Base-by-base conservation (phyloP, 2,797 vertebrate genomes). In the Danio aesculapii region DNA sequence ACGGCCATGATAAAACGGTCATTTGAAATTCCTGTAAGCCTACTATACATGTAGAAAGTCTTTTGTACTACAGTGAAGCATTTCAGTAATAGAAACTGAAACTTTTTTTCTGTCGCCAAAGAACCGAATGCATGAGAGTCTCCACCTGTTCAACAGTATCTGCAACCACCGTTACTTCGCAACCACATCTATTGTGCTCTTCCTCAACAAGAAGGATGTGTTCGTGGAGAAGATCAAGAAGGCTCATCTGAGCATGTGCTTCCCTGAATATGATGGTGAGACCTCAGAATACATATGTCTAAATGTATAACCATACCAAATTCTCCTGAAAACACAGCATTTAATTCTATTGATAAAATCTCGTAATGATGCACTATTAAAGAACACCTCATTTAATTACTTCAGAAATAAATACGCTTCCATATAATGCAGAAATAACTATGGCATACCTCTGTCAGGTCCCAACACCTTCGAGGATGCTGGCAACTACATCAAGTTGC, bases 71-170 rank as follows among this genome's bases (percentile, higher is more conserved):
- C 68, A 49, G 11, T 52, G 3, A 14, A 14, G n/a, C 30, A 5
- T 55, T 80, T n/a, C 44, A 43, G 41, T n/a, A 8, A 44, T 30
- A 30, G 17, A 50, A 47, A 17, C 43, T 11, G n/a, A n/a, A n/a
- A n/a, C 8, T n/a, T 2, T 74, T 30, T 50, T 70, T 11, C 11
- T 63, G 21, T 63, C 19, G 19, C 41, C 72, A 16, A 46, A 99
- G 98, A 99, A 99, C 83, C 97, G 98, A 87, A 99, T 99, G 98
- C 98, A 99, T 0, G 98, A 99, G 92, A 99, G 97, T 90, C 95
- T 99, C 88, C 98, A 99, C 92, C 95, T 99, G 91, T 99, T 99
- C 95, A 99, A 99, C 90, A 99, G 98, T 84, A 99, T 99, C 93
- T 99, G 97, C 88, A 99, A 99, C 92, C 98, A 99, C 82, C 97